Evolutionary conservation across 2,113 vertebrate genomes (phyloP).

Genomic region (Misgurnus anguillicaudatus): DNA sequence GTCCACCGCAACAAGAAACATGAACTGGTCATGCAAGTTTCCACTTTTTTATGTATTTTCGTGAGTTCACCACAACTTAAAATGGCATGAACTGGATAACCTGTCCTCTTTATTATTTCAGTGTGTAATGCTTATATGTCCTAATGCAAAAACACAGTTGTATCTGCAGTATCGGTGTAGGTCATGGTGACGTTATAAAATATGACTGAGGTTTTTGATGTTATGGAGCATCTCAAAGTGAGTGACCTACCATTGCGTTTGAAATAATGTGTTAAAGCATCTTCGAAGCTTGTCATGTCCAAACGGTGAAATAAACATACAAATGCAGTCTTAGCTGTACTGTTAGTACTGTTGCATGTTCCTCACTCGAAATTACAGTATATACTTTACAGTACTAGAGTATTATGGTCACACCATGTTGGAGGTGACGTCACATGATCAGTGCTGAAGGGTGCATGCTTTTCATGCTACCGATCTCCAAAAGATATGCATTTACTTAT

Average conservation of each 20-base stretch:
- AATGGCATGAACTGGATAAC: not conserved
- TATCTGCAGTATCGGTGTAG: conserved; percentile 6
- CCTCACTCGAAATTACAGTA: conserved; percentile 28
- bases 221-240: not conserved
- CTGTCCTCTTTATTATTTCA: conserved; percentile 1
- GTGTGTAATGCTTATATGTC: conserved; percentile 21
- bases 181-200: not conserved
- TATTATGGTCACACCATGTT: conserved; percentile 37
- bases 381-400: conserved; percentile 29
- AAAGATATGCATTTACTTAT: not conserved
- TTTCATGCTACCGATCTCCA: not conserved
- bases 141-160: conserved; percentile 20
- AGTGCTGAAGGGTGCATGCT: not conserved
- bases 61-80: not conserved
- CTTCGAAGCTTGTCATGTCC: not conserved
- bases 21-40: conserved; percentile 11
- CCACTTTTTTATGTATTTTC: conserved; percentile 1
- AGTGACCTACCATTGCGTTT: not conserved
- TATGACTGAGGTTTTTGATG: conserved; percentile 2
- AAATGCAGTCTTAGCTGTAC: conserved; percentile 4
- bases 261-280: not conserved
- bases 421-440: not conserved
- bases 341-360: conserved; percentile 19
- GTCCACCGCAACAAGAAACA: not conserved
- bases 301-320: conserved; percentile 17